Evolutionary conservation across 2,113 vertebrate genomes (phyloP).

Genomic region (Corythaixoides concolor): DNA sequence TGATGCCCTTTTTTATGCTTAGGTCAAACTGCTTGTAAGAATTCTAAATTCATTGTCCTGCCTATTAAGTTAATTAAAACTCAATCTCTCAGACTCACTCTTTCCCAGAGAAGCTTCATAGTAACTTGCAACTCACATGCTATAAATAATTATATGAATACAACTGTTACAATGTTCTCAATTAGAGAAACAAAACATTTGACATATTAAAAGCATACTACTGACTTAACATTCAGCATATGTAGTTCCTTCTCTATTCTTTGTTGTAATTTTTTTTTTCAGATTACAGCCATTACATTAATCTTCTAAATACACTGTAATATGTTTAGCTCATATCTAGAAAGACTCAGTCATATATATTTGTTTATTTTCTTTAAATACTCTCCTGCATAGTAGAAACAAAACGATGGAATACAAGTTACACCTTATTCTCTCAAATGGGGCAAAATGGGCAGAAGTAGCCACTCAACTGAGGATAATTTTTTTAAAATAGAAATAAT

Average conservation of each 20-base stretch:
- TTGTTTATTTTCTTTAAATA: background rate
- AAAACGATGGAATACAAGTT: background rate
- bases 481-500: background rate
- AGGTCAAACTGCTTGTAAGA: background rate
- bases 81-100: background rate
- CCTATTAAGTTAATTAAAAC: background rate
- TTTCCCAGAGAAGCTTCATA: background rate
- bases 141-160: background rate
- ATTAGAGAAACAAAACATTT: background rate
- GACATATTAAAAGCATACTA: background rate
- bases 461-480: background rate
- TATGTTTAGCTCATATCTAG: background rate
- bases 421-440: background rate
- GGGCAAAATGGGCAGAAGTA: background rate
- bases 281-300: background rate
- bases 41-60: background rate
- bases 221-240: accelerated
- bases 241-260: background rate
- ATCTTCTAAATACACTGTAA: background rate
- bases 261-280: background rate
- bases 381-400: background rate
- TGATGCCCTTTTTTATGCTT: background rate
- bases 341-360: background rate
- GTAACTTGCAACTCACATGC: background rate
- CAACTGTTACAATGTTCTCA: background rate